A percentile compares a stretch with the other conserved stretches of the same genome.
phyloP scores from a whole-genome alignment of 2,888 invertebrate genomes.

The Hirtodrosophila duncani region DNA sequence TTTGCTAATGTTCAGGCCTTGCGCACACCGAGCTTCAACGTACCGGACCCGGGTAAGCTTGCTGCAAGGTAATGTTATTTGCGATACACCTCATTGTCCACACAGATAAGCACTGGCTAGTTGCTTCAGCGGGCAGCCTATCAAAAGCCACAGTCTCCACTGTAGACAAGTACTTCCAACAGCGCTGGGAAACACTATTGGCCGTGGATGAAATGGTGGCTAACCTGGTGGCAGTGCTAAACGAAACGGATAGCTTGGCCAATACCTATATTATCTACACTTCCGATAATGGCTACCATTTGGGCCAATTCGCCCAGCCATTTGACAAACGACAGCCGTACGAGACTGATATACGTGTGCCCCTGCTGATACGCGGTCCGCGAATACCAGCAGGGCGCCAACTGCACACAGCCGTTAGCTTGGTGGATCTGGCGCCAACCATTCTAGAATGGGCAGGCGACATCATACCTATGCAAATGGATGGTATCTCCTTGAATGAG shows the following conservation, averaged over 20 bases:
- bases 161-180: slow-evolving; percentile 85
- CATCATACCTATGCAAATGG: slow-evolving; percentile 80
- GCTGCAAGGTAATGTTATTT: slow-evolving; percentile 1
- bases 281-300: slow-evolving; percentile 94
- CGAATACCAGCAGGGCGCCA: slow-evolving; percentile 79
- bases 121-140: slow-evolving; percentile 82
- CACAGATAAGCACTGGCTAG: slow-evolving; percentile 91
- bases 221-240: slow-evolving; percentile 81
- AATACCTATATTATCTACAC: slow-evolving; percentile 91
- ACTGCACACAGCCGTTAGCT: slow-evolving; percentile 82
- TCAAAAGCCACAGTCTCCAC: slow-evolving; percentile 80
- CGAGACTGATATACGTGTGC: slow-evolving; percentile 92
- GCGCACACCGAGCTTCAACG: slow-evolving; percentile 84
- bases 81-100: neutral
- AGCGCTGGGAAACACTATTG: slow-evolving; percentile 88
- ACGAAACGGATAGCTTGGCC: slow-evolving; percentile 80
- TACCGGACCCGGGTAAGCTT: slow-evolving; percentile 71
- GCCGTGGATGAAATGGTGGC: slow-evolving; percentile 92
- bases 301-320: slow-evolving; percentile 93
- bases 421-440: slow-evolving; percentile 92
- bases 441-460: slow-evolving; percentile 85
- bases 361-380: slow-evolving; percentile 88
- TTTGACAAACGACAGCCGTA: slow-evolving; percentile 94
- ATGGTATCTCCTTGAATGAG: slow-evolving; percentile 81
- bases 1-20: slow-evolving; percentile 83